Evolutionary conservation across 2,797 vertebrate species (phyloP).

Genomic region (Trachurus trachurus): DNA sequence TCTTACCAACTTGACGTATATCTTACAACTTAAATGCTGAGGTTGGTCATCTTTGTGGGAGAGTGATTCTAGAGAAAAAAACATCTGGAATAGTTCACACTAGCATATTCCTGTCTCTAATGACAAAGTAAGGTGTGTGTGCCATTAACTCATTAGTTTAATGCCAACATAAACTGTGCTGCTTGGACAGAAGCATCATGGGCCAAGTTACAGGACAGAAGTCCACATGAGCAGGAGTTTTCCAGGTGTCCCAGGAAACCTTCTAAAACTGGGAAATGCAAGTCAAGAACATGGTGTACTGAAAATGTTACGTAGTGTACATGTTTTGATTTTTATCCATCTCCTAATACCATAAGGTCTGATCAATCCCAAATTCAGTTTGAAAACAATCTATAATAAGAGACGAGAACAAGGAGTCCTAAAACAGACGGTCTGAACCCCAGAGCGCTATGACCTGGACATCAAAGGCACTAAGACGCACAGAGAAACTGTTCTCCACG

Average conservation of each 20-base stretch:
- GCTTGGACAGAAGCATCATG: background rate
- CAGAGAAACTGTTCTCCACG: background rate
- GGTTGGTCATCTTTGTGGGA: background rate
- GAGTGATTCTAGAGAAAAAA: background rate
- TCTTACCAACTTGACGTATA: background rate
- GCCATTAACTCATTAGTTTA: background rate
- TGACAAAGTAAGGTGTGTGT: background rate
- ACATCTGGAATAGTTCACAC: background rate
- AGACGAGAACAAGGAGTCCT: background rate
- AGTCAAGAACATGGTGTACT: no score
- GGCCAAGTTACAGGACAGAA: background rate
- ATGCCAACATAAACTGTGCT: background rate
- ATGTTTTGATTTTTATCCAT: background rate
- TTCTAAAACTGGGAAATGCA: background rate
- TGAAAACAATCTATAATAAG: background rate
- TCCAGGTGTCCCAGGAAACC: background rate
- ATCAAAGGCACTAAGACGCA: background rate
- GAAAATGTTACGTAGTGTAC: background rate
- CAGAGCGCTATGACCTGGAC: background rate
- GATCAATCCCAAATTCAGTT: background rate
- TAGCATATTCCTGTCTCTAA: background rate
- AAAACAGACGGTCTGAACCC: background rate
- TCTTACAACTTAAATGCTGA: background rate
- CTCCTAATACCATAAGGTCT: background rate
- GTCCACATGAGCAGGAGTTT: background rate